phyloP scores from a whole-genome alignment of 2,113 vertebrate species.

The Trochalopteron elliotii region DNA sequence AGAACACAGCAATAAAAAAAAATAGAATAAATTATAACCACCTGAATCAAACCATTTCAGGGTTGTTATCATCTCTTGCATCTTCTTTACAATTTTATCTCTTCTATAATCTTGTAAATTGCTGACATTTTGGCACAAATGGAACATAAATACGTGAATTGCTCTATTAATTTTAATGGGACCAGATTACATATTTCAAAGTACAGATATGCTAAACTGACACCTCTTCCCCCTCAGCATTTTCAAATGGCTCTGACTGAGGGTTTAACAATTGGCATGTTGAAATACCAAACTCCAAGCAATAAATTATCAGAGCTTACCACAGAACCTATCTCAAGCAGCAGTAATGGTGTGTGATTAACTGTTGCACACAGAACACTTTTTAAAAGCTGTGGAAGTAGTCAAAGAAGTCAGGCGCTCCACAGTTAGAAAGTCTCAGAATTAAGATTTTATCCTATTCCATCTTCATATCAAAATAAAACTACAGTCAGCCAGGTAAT shows the following conservation, averaged over 20 bases:
- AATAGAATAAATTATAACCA: neutral
- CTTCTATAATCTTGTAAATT: neutral
- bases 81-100: neutral
- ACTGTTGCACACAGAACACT: neutral
- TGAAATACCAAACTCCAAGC: neutral
- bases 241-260: neutral
- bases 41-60: neutral
- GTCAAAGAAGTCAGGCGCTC: neutral
- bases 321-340: neutral
- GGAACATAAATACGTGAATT: neutral
- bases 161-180: slow-evolving; percentile 15
- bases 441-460: neutral
- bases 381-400: neutral
- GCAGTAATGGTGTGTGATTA: neutral
- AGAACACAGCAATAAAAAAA: neutral
- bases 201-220: neutral
- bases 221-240: neutral
- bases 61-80: neutral
- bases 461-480: neutral
- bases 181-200: neutral
- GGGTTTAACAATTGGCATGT: neutral
- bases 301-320: neutral
- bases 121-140: neutral
- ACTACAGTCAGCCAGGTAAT: neutral
- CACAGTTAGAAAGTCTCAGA: neutral